These are phyloP conservation scores for Poeciliopsis retropinna DNA, from an alignment of 2,113 vertebrate genomes.

Conservation along the genomic window DNA sequence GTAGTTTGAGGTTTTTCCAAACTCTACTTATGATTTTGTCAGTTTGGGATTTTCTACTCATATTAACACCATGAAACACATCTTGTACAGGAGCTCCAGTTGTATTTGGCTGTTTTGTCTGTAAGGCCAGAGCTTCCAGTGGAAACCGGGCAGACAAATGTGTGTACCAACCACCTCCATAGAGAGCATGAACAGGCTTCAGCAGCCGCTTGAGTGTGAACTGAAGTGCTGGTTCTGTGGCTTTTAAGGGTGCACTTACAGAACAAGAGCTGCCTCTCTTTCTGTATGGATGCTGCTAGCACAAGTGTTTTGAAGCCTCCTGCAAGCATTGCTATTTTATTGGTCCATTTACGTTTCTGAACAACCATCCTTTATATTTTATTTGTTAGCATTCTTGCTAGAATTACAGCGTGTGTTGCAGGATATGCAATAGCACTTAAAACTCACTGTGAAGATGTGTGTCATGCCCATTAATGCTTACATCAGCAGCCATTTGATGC, in stretches of 20 bases:
- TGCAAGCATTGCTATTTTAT: slow-evolving; percentile 22
- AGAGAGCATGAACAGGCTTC: slow-evolving; percentile 44
- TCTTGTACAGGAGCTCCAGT: background rate
- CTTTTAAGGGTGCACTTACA: slow-evolving; percentile 51
- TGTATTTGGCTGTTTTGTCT: slow-evolving; percentile 1
- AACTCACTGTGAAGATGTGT: background rate
- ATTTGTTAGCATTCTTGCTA: background rate
- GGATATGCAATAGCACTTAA: background rate
- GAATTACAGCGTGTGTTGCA: background rate
- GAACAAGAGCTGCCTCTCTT: slow-evolving; percentile 28
- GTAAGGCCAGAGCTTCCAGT: slow-evolving; percentile 6
- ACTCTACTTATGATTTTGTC: background rate
- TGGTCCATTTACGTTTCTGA: background rate
- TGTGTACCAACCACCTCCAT: slow-evolving; percentile 16
- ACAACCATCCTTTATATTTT: background rate
- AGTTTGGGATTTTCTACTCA: background rate
- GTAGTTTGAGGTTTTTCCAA: background rate
- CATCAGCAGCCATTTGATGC: slow-evolving; percentile 44
- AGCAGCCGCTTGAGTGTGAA: slow-evolving; percentile 50
- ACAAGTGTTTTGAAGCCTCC: background rate
- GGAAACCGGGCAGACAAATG: slow-evolving; percentile 5
- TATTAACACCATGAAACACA: background rate
- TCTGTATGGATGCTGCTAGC: slow-evolving; percentile 23
- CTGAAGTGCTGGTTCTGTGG: slow-evolving; percentile 34
- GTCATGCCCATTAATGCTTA: slow-evolving; percentile 22